Evolutionary conservation across 2,888 invertebrate species (phyloP), one percentile per base, ranked within the genome.

Genomic region (Hyposoter dolosus): DNA sequence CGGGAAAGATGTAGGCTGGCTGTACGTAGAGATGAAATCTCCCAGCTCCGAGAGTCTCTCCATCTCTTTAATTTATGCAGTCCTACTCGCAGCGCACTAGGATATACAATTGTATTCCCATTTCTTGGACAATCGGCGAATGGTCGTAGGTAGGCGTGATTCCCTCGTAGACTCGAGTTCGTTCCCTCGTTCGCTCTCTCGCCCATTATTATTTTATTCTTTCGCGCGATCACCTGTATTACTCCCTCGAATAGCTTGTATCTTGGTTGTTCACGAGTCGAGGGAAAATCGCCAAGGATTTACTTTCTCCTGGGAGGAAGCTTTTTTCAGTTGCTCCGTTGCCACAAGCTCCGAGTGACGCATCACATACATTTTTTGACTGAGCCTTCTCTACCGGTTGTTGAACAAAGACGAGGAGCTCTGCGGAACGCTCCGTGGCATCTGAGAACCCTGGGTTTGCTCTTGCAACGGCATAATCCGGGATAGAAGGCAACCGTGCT

Each of bases 111-210:
- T 63, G 71, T 82, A 82, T 85, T 85, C 78, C 78, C 60, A 78
- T 82, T 82, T 82, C 82, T 75, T 56, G 68, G 77, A 78, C 74
- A 85, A 78, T 85, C 82, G 50, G 76, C 19, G 60, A 82, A 82
- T 69, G 60, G 63, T 69, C 60, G 4, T 43, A 63, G 23, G 85
- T 82, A 79, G 85, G 81, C 78, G 60, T 53, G 17, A 72, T 69
- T 68, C 72, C n/a, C 63, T 47, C 15, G 5, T 32, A 19, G 17
- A 19, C 53, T 65, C 32, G 19, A 15, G 19, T 19, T n/a, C 6
- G 12, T 56, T 72, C 40, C 53, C 32, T 23, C 28, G 17, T 35
- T 53, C 50, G n/a, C 10, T 71, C 17, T 10, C 28, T 71, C 45
- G 32, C 15, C n/a, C n/a, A 72, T 53, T 72, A 72, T 72, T 74